Base-by-base conservation (phyloP, 2,888 invertebrate species). In the Lissocephala sabroskyi region DNA sequence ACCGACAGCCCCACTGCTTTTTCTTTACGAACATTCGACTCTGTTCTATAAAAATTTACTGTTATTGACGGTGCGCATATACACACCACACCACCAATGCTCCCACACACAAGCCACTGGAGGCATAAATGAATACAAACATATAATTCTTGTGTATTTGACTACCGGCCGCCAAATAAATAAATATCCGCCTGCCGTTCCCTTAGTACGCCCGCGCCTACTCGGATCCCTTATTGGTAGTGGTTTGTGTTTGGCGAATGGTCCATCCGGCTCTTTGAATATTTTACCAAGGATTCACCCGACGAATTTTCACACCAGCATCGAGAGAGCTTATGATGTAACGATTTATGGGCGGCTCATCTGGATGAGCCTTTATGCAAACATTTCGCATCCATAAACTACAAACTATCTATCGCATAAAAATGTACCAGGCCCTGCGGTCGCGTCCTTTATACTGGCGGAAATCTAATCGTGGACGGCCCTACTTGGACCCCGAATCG, bases 1-100 rank as follows among this genome's bases (percentile, higher is more conserved):
- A n/a, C 26, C 26, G 19, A 28, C 52, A 32, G 36, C 16, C 17
- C 10, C 45, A 41, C 45, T 35, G 41, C 73, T 68, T 73, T 73
- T 67, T 68, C 66, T 67, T 67, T 73, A 67, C 65, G 68, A 67
- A 51, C 48, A n/a, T n/a, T 56, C 55, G 57, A 73, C 53, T 54
- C 62, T 57, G 68, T 55, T 57, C 59, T 52, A 65, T 68, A 73
- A 65, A 65, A 67, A 59, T 68, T 48, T 57, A 68, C 57, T 62
- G 65, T 52, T 59, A 59, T 52, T 44, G 47, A 48, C 44, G 47
- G 40, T 43, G 40, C 41, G 45, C 39, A 19, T 33, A 41, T 35
- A 33, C 44, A 30, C 39, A 45, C n/a, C 23, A 37, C 33, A 40
- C 37, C 35, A n/a, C 9, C 19, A 30, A 26, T 26, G 30, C 19